These are phyloP conservation scores for Enteromius trimaculatus DNA, from an alignment of 2,797 vertebrate genomes.

Conservation along the genomic window DNA sequence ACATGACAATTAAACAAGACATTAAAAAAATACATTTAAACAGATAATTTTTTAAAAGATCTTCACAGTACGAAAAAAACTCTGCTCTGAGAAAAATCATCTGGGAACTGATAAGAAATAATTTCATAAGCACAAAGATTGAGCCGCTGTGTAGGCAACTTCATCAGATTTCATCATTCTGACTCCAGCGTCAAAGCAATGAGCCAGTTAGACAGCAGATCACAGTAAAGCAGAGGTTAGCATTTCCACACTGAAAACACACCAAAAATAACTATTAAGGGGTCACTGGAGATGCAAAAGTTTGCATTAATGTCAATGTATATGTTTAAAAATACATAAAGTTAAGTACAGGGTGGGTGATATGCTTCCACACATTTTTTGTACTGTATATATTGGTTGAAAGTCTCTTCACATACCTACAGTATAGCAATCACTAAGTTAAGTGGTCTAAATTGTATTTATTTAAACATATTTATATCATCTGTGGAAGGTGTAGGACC, in stretches of 20 bases:
- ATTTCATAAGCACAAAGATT: slow-evolving; percentile 37
- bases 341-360: background rate
- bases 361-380: background rate
- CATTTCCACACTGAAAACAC: background rate
- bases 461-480: background rate
- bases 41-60: background rate
- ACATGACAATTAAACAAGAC: background rate
- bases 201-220: background rate
- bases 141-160: slow-evolving; percentile 7
- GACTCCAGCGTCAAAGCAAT: slow-evolving; percentile 4
- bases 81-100: background rate
- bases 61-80: background rate
- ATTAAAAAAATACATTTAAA: background rate
- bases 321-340: background rate
- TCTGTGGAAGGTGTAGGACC: background rate
- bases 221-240: slow-evolving; percentile 20
- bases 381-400: background rate
- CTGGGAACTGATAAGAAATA: slow-evolving; percentile 20
- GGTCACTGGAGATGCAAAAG: background rate
- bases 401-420: background rate
- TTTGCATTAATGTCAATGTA: background rate
- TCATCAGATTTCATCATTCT: slow-evolving; percentile 37
- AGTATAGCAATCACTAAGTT: background rate
- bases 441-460: background rate
- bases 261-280: background rate